These are phyloP conservation scores for Epinephelus lanceolatus DNA, from an alignment of 2,113 vertebrate genomes.

Conservation along the genomic window DNA sequence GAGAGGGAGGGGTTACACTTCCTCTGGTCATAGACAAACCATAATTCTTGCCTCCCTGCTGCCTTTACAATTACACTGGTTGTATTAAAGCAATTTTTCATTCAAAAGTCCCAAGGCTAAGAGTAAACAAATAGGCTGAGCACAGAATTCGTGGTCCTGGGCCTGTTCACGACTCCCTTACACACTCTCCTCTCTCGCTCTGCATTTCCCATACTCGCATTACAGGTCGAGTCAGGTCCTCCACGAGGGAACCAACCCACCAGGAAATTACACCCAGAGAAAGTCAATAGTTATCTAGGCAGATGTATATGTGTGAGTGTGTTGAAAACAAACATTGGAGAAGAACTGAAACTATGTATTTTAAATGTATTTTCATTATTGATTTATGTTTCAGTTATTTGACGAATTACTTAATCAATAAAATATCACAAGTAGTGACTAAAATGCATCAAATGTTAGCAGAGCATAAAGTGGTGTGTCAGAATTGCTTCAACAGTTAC, in stretches of 20 bases:
- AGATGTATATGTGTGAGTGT: constrained; percentile 33
- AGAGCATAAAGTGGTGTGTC: too few species aligned
- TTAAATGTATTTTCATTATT: too few species aligned
- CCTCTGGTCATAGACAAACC: constrained; percentile 50
- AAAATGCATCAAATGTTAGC: too few species aligned
- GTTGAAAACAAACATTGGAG: not conserved
- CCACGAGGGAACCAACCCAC: constrained; percentile 22
- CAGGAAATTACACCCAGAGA: constrained; percentile 65
- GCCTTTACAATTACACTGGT: constrained; percentile 62
- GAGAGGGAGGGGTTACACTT: constrained; percentile 20
- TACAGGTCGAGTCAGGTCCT: constrained; percentile 26
- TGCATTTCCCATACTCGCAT: constrained; percentile 39
- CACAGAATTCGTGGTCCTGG: constrained; percentile 33
- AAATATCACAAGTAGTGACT: too few species aligned
- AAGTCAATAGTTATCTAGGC: constrained; percentile 67
- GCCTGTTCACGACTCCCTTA: constrained; percentile 9
- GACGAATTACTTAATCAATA: too few species aligned
- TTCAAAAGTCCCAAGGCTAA: constrained; percentile 60
- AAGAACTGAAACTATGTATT: not conserved
- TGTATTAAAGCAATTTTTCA: constrained; percentile 78
- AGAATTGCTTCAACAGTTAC: too few species aligned
- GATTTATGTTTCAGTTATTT: too few species aligned
- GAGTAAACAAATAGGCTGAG: constrained; percentile 41
- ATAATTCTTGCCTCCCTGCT: constrained; percentile 48
- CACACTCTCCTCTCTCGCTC: not conserved